Percentiles rank a stretch among this genome's conserved stretches.
These are phyloP conservation scores for Drosophila eugracilis DNA, from an alignment of 1,140 invertebrate species.

Conservation along the genomic window DNA sequence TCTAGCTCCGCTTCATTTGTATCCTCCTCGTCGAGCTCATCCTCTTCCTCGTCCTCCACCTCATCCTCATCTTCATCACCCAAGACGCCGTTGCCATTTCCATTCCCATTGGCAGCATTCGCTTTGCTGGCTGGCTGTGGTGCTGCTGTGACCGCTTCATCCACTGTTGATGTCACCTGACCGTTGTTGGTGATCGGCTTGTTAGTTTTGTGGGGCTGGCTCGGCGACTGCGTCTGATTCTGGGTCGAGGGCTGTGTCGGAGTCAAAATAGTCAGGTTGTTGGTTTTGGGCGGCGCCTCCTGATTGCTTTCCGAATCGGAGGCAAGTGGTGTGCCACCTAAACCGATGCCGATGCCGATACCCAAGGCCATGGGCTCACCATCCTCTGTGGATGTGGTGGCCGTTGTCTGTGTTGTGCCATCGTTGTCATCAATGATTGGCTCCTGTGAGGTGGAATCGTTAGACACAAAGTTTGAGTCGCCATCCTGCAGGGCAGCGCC, in stretches of 20 bases:
- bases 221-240: constrained; percentile 36
- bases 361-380: constrained; percentile 55
- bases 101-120: constrained; percentile 57
- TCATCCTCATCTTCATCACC: constrained; percentile 57
- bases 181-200: constrained; percentile 67
- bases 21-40: constrained; percentile 61
- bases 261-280: constrained; percentile 50
- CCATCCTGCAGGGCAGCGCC: constrained; percentile 71
- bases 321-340: constrained; percentile 58
- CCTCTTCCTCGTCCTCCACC: constrained; percentile 62
- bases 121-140: constrained; percentile 19
- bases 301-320: constrained; percentile 86
- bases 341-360: constrained; percentile 28
- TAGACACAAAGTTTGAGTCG: constrained; percentile 81
- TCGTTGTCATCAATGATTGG: constrained; percentile 78
- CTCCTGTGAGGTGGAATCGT: constrained; percentile 83
- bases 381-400: constrained; percentile 79
- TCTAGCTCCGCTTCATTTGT: constrained; percentile 64
- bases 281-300: constrained; percentile 86
- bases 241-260: constrained; percentile 28
- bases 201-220: constrained; percentile 55
- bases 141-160: constrained; percentile 21
- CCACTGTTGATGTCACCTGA: constrained; percentile 25
- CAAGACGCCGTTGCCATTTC: constrained; percentile 56
- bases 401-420: constrained; percentile 81